Conservation (phyloP, 2,113 vertebrate species). For the Lethenteron camtschaticum region DNA sequence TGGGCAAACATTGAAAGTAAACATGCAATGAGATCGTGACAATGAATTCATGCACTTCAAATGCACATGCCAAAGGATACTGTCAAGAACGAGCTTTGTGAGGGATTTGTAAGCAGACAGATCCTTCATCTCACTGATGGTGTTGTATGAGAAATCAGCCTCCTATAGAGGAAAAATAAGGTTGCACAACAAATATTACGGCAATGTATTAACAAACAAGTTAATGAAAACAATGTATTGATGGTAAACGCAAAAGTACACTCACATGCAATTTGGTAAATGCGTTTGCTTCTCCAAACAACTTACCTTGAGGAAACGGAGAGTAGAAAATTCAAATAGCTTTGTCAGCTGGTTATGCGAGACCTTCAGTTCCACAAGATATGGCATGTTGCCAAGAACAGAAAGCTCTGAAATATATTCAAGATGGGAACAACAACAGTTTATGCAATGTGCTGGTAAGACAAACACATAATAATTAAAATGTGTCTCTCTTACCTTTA, state of each 20-base stretch:
- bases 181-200: too few species aligned
- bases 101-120: slow-evolving; percentile 36
- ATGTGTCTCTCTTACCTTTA: neutral
- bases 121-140: slow-evolving; percentile 47
- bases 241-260: too few species aligned
- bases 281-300: neutral
- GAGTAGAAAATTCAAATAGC: neutral
- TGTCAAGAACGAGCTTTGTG: slow-evolving; percentile 38
- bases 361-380: neutral
- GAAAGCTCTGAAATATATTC: too few species aligned
- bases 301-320: slow-evolving; percentile 2
- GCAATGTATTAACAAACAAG: too few species aligned
- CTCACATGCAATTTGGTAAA: too few species aligned
- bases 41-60: too few species aligned
- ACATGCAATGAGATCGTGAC: too few species aligned
- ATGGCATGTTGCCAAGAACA: neutral
- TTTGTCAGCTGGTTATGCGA: neutral
- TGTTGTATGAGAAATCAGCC: slow-evolving; percentile 56
- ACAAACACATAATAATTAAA: too few species aligned
- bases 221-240: too few species aligned
- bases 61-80: slow-evolving; percentile 46
- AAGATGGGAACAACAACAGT: too few species aligned
- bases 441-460: too few species aligned
- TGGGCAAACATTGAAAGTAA: too few species aligned
- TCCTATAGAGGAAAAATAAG: slow-evolving; percentile 27